These are phyloP conservation scores for Gymnobelideus leadbeateri DNA, from an alignment of 2,113 vertebrate genomes.

Conservation along the genomic window DNA sequence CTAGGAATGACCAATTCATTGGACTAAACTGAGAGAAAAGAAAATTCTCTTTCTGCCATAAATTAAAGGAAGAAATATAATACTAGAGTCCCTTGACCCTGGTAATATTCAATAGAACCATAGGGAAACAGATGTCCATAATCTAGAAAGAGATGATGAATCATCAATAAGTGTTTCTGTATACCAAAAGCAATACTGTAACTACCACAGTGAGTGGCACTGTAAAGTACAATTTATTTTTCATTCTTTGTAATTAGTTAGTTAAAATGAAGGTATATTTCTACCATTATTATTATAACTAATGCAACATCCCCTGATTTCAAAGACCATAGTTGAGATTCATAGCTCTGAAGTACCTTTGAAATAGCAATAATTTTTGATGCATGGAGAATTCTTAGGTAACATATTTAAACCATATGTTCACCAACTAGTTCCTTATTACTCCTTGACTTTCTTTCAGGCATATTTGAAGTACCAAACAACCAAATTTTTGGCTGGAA, in stretches of 20 bases:
- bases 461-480: not conserved
- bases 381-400: not conserved
- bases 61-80: not conserved
- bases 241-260: not conserved
- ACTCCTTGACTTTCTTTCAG: not conserved
- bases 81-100: not conserved
- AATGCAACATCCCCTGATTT: not conserved
- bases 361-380: not conserved
- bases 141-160: not conserved
- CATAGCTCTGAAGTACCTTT: not conserved
- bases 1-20: not conserved
- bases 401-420: not conserved
- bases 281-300: not conserved
- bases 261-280: not conserved
- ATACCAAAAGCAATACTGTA: not conserved
- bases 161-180: not conserved
- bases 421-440: not conserved
- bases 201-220: not conserved
- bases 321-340: not conserved
- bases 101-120: not conserved
- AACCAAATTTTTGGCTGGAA: not conserved
- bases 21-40: not conserved
- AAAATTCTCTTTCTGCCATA: not conserved
- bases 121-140: not conserved
- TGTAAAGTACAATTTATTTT: slow-evolving; percentile 1